phyloP scores from a whole-genome alignment of 2,797 vertebrate genomes.

The Adelosebastes latens region DNA sequence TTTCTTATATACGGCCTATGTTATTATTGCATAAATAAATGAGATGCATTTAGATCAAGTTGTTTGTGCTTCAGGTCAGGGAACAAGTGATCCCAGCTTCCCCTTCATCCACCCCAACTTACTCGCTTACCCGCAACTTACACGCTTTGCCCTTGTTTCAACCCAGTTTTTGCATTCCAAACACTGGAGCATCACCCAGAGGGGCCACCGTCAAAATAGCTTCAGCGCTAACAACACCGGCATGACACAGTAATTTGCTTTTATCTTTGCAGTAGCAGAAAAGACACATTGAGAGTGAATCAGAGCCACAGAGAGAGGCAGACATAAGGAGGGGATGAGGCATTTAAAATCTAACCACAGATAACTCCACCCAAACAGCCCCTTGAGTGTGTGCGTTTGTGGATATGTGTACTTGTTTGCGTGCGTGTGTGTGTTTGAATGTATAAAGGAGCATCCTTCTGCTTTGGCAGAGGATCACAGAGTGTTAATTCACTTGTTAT shows the following conservation, averaged over 20 bases:
- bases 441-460: conserved; percentile 78
- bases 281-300: not conserved
- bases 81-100: conserved; percentile 8
- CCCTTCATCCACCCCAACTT: not conserved
- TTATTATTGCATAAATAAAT: not conserved
- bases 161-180: conserved; percentile 15
- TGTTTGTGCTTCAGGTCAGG: conserved; percentile 20
- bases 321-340: conserved; percentile 40
- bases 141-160: not conserved
- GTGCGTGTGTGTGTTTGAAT: conserved; percentile 52
- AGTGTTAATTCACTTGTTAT: conserved; percentile 83
- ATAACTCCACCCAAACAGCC: conserved; percentile 52
- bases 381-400: conserved; percentile 3
- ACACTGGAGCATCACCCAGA: conserved; percentile 31
- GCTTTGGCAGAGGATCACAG: conserved; percentile 77
- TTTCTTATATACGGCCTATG: too few relatives aligned
- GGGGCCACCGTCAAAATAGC: conserved; percentile 23
- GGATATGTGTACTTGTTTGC: conserved; percentile 9
- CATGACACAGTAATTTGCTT: conserved; percentile 51
- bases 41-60: conserved; percentile 13
- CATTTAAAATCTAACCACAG: conserved; percentile 53
- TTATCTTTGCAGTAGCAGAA: conserved; percentile 40
- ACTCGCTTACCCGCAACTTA: not conserved
- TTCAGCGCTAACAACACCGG: conserved; percentile 31
- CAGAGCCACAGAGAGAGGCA: not conserved